Evolutionary conservation across 2,888 invertebrate genomes (phyloP), one percentile per base, ranked within the genome.

Genomic region (Barypeithes pellucidus): DNA sequence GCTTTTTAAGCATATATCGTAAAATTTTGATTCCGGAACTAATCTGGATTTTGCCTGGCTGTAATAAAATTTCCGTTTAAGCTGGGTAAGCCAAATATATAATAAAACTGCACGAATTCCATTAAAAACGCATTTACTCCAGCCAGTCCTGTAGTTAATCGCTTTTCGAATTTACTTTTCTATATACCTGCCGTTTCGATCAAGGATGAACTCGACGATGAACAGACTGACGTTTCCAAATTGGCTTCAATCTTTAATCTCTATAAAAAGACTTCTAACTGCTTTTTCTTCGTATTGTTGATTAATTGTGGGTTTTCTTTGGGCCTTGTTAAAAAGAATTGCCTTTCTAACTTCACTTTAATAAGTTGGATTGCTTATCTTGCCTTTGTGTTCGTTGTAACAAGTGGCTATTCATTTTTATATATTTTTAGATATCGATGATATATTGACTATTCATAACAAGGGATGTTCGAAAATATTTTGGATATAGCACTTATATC

Each of bases 191-290:
- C 75, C 62, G 52, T 68, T 73, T 69, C 77, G 72, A 63, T 70
- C 70, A 78, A 60, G 75, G 75, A 75, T 57, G 62, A 70, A 70
- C 60, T 68, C 39, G 43, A 70, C 71, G 72, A 76, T 70, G 63
- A 75, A 66, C 71, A 75, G 65, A 78, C 79, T 79, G 80, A 80
- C 80, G 77, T 76, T 76, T 77, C 76, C 78, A 80, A 82, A 81
- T 82, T 81, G 81, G 79, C 78, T 81, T 77, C 79, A 79, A 80
- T 81, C 78, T 79, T 72, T 76, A 78, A 80, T 80, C 79, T 79
- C 76, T 76, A 75, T 69, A 74, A 72, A 79, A 71, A 71, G 65
- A 54, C 39, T 62, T 36, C 47, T 60, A 71, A 65, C 62, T 63
- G 59, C 65, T 77, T 77, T 79, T 80, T 79, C 76, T 77, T 78